A percentile compares a stretch with the other conserved stretches of the same genome.
Evolutionary conservation across 2,113 vertebrate genomes (phyloP).

Genomic region (Corythoichthys intestinalis): DNA sequence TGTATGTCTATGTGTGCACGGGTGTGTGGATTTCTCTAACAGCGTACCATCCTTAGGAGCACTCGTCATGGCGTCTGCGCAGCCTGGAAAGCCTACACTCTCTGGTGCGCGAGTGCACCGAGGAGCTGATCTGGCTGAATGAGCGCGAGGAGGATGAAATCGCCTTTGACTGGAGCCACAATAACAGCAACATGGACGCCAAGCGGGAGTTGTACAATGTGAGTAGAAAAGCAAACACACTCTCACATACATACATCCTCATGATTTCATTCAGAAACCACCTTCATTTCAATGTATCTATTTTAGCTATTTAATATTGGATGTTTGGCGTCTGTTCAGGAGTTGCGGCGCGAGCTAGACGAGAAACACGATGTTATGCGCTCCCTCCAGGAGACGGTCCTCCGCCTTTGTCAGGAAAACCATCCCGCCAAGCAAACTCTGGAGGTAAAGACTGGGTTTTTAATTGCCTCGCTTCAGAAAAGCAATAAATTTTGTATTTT

Average conservation of each 20-base stretch:
- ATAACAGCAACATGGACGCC: constrained; percentile 81
- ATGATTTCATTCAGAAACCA: too few relatives aligned
- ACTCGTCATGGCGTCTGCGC: constrained; percentile 87
- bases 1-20: neutral
- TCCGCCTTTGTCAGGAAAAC: constrained; percentile 85
- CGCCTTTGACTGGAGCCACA: constrained; percentile 94
- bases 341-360: constrained; percentile 83
- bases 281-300: too few relatives aligned
- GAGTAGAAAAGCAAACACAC: constrained; percentile 52
- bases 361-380: constrained; percentile 87
- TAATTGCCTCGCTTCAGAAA: neutral
- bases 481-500: neutral
- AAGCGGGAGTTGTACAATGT: constrained; percentile 88
- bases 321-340: constrained; percentile 63
- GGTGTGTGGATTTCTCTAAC: neutral
- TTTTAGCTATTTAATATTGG: too few relatives aligned
- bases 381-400: constrained; percentile 87
- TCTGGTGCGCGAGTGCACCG: constrained; percentile 87
- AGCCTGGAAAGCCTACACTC: constrained; percentile 88
- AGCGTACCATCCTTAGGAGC: constrained; percentile 76
- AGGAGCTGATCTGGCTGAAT: constrained; percentile 97
- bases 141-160: constrained; percentile 97
- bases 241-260: neutral
- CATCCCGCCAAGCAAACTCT: constrained; percentile 95
- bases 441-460: constrained; percentile 74